Evolutionary conservation across 2,888 invertebrate genomes (phyloP).

Genomic region (Unio delphinus): DNA sequence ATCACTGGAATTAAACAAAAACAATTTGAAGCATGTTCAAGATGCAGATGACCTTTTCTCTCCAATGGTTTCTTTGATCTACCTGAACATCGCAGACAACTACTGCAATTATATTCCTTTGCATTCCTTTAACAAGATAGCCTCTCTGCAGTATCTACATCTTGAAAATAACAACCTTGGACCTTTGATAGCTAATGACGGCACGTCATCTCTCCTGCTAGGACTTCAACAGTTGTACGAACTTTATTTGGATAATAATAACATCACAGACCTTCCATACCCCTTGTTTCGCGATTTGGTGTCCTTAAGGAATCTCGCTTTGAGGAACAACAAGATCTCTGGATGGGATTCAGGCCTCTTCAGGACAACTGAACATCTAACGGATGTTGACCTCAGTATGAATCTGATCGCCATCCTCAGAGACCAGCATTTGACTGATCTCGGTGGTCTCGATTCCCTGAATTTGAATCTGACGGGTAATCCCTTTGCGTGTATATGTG

Average conservation of each 20-base stretch:
- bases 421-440: slow-evolving; percentile 74
- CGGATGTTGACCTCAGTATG: slow-evolving; percentile 54
- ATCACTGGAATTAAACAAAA: slow-evolving; percentile 82
- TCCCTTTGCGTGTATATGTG: slow-evolving; percentile 90
- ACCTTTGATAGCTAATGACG: slow-evolving; percentile 31
- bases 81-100: slow-evolving; percentile 50
- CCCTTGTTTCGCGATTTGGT: slow-evolving; percentile 77
- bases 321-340: slow-evolving; percentile 79
- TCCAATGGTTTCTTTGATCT: slow-evolving; percentile 31
- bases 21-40: slow-evolving; percentile 55
- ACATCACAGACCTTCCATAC: slow-evolving; percentile 59
- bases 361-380: slow-evolving; percentile 18
- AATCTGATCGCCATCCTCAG: slow-evolving; percentile 66
- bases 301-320: slow-evolving; percentile 76
- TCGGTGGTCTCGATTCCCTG: slow-evolving; percentile 77
- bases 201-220: slow-evolving; percentile 31
- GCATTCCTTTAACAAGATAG: slow-evolving; percentile 30
- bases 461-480: slow-evolving; percentile 81
- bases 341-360: slow-evolving; percentile 40
- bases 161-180: slow-evolving; percentile 50
- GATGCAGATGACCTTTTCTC: slow-evolving; percentile 28
- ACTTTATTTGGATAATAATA: slow-evolving; percentile 63
- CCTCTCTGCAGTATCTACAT: slow-evolving; percentile 37
- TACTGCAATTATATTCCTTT: slow-evolving; percentile 34
- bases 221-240: slow-evolving; percentile 37